A percentile compares a stretch with the other conserved stretches of the same genome.
phyloP scores from a whole-genome alignment of 2,113 vertebrate genomes.

The Vidua macroura region DNA sequence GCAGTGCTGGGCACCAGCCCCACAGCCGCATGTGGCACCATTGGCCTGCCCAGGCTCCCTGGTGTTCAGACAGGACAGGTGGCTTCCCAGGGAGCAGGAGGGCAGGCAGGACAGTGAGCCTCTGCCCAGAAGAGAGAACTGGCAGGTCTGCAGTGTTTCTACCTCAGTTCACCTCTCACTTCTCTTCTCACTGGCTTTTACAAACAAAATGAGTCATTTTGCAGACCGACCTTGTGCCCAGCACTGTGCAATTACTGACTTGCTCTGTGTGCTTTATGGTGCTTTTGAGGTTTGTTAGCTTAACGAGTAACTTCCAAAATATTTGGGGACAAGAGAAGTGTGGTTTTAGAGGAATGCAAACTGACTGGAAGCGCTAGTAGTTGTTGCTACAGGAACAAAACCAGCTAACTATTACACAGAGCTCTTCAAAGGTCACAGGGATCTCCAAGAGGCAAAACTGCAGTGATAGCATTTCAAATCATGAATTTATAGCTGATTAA shows the following conservation, averaged over 20 bases:
- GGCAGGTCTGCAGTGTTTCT: neutral
- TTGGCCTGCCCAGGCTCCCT: neutral
- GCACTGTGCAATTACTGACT: neutral
- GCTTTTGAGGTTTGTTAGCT: slow-evolving; percentile 37
- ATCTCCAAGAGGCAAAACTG: slow-evolving; percentile 11
- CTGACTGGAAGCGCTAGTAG: slow-evolving; percentile 48
- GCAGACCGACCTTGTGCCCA: neutral
- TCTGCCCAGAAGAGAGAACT: neutral
- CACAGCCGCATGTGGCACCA: rapidly evolving
- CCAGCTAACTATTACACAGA: slow-evolving; percentile 13
- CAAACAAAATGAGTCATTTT: slow-evolving; percentile 7
- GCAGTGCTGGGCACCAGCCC: neutral
- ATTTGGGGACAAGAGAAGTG: slow-evolving; percentile 14
- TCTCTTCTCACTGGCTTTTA: neutral
- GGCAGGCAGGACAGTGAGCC: rapidly evolving
- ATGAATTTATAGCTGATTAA: slow-evolving; percentile 17
- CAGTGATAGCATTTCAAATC: neutral
- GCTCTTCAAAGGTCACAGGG: neutral
- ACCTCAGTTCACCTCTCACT: neutral
- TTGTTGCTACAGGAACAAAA: slow-evolving; percentile 40
- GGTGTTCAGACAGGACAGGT: rapidly evolving
- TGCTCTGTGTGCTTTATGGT: neutral
- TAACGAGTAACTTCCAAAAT: slow-evolving; percentile 38
- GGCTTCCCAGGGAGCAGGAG: neutral
- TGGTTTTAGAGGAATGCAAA: slow-evolving; percentile 42